phyloP scores from a whole-genome alignment of 1,140 invertebrate species.

The Melitaea cinxia region DNA sequence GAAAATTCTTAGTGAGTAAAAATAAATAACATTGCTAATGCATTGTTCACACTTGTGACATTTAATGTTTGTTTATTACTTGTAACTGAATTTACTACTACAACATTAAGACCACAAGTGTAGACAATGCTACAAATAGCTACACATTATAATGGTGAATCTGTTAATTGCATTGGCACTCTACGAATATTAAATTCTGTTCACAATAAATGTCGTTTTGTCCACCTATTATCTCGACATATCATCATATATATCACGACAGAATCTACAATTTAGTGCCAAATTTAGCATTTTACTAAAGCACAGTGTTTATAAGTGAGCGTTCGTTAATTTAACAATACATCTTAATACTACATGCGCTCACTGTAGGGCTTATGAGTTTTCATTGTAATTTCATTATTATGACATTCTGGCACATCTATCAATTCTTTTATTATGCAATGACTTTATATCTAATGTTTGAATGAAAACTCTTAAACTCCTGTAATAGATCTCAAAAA shows the following conservation, averaged over 20 bases:
- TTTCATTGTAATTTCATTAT: background rate
- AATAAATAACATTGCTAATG: conserved; percentile 54
- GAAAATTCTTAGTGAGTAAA: conserved; percentile 52
- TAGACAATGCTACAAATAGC: conserved; percentile 14
- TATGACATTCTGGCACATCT: background rate
- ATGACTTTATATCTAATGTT: background rate
- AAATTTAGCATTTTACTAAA: conserved; percentile 41
- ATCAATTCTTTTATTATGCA: background rate
- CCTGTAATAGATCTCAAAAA: conserved; percentile 8
- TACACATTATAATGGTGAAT: conserved; percentile 6
- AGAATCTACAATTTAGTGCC: conserved; percentile 39
- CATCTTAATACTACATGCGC: conserved; percentile 33
- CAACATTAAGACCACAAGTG: conserved; percentile 18
- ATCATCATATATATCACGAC: conserved; percentile 9
- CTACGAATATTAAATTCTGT: conserved; percentile 26
- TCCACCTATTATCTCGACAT: conserved; percentile 14
- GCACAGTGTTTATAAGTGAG: conserved; percentile 50
- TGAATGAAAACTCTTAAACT: conserved; percentile 16
- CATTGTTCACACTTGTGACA: conserved; percentile 21
- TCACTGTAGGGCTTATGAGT: conserved; percentile 12
- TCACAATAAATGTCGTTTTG: conserved; percentile 6
- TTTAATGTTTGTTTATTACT: background rate
- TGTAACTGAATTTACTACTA: conserved; percentile 12
- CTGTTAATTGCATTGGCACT: conserved; percentile 32
- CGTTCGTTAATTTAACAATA: conserved; percentile 42